Evolutionary conservation across 2,113 vertebrate genomes (phyloP).

Genomic region (Lepisosteus osseus): DNA sequence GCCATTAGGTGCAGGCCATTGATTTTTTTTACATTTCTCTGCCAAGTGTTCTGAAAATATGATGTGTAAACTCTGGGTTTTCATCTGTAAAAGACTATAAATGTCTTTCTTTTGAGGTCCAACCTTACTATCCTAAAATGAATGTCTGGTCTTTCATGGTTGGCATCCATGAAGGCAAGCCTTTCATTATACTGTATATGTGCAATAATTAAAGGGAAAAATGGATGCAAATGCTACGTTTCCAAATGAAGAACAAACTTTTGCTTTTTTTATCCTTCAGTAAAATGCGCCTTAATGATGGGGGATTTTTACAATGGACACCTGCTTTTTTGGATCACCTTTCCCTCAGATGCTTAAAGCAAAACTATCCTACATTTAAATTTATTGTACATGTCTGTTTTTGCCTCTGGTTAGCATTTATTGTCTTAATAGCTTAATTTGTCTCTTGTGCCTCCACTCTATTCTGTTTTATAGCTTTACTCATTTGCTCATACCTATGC

Average conservation of each 20-base stretch:
- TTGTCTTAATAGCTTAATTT: too few species aligned
- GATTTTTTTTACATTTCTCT: too few species aligned
- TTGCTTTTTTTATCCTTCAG: not conserved
- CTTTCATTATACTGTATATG: not conserved
- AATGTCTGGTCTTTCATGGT: not conserved
- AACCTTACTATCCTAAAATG: not conserved
- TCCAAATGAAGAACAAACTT: not conserved
- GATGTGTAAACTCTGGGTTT: not conserved
- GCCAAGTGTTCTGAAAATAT: not conserved
- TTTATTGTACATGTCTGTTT: not conserved
- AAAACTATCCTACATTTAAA: not conserved
- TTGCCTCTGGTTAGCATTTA: not conserved
- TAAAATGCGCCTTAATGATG: constrained; percentile 7
- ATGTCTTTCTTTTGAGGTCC: not conserved
- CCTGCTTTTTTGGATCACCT: not conserved
- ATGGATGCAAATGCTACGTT: not conserved
- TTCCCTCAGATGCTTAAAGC: not conserved
- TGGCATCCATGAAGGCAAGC: not conserved
- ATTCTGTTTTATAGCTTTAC: too few species aligned
- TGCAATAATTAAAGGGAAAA: not conserved
- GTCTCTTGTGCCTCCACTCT: too few species aligned
- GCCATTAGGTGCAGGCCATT: too few species aligned
- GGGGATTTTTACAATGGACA: not conserved
- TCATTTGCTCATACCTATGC: too few species aligned
- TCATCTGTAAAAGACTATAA: not conserved